phyloP scores from a whole-genome alignment of 2,797 vertebrate species.

The Acrossocheilus wenchowensis region DNA sequence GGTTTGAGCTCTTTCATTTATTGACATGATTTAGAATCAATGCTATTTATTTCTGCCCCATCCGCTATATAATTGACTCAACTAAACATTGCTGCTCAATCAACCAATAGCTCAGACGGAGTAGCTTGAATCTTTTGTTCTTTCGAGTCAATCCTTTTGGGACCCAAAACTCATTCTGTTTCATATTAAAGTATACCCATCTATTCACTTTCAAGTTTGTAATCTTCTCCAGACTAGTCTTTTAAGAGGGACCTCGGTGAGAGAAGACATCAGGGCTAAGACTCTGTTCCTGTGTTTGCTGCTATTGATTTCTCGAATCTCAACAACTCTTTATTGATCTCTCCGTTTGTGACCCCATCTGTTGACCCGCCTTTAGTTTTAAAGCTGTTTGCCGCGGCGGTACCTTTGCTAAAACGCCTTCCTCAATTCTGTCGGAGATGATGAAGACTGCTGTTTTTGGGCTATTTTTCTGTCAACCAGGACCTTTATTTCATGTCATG shows the following conservation, averaged over 20 bases:
- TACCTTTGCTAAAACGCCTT: slow-evolving; percentile 33
- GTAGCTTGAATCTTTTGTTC: slow-evolving; percentile 21
- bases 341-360: slow-evolving; percentile 56
- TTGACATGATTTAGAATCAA: slow-evolving; percentile 1
- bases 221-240: slow-evolving; percentile 55
- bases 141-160: slow-evolving; percentile 45
- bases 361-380: slow-evolving; percentile 54
- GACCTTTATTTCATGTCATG: slow-evolving; percentile 32
- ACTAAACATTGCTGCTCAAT: slow-evolving; percentile 21
- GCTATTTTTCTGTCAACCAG: slow-evolving; percentile 54
- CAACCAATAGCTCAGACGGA: neutral
- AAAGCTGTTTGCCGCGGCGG: slow-evolving; percentile 53
- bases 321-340: slow-evolving; percentile 64
- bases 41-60: neutral
- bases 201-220: slow-evolving; percentile 46
- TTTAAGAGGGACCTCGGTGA: slow-evolving; percentile 47
- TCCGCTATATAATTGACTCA: neutral
- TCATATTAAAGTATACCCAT: slow-evolving; percentile 58
- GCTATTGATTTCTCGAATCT: slow-evolving; percentile 63
- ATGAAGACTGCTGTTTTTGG: slow-evolving; percentile 25
- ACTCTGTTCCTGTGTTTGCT: slow-evolving; percentile 48
- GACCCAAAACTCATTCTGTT: slow-evolving; percentile 39
- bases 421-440: slow-evolving; percentile 32
- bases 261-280: slow-evolving; percentile 60
- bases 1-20: neutral